A percentile compares a stretch with the other conserved stretches of the same genome.
These are phyloP conservation scores for Euspilapteryx auroguttella DNA, from an alignment of 2,888 invertebrate species.

Conservation along the genomic window DNA sequence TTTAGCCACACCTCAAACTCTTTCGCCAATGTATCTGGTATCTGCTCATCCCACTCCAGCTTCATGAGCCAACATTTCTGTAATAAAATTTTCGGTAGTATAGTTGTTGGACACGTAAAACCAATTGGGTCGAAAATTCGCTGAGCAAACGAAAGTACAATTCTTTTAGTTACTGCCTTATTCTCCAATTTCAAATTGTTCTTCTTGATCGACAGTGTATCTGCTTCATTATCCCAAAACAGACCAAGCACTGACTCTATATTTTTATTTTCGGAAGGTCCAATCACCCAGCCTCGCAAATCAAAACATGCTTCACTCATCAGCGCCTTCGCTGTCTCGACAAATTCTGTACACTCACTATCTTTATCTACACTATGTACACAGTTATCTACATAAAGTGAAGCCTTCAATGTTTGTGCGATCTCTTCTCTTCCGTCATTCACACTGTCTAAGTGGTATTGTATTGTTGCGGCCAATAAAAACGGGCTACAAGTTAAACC, in stretches of 20 bases:
- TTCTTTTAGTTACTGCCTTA: not conserved
- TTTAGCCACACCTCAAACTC: not conserved
- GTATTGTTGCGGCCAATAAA: constrained; percentile 4
- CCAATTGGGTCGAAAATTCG: not conserved
- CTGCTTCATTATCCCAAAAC: not conserved
- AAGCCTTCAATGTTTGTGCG: constrained; percentile 3
- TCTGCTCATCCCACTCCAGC: not conserved
- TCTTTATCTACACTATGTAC: constrained; percentile 3
- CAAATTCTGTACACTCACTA: not conserved
- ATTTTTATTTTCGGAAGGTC: not conserved
- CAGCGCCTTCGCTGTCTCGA: not conserved
- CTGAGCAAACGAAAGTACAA: not conserved
- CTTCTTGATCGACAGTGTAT: not conserved
- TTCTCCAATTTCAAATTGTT: not conserved
- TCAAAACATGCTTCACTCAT: not conserved
- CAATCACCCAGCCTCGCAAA: not conserved
- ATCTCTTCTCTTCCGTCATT: constrained; percentile 1
- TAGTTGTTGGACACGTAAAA: not conserved
- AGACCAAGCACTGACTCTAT: not conserved
- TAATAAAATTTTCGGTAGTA: not conserved
- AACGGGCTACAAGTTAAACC: constrained; percentile 6
- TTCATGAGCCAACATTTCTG: not conserved
- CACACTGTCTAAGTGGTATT: constrained; percentile 3
- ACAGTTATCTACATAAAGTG: constrained; percentile 7
- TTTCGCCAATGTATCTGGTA: not conserved